Conservation (phyloP, 53 echinoderm and acorn worm genomes). For the Temnopleurus reevesii region DNA sequence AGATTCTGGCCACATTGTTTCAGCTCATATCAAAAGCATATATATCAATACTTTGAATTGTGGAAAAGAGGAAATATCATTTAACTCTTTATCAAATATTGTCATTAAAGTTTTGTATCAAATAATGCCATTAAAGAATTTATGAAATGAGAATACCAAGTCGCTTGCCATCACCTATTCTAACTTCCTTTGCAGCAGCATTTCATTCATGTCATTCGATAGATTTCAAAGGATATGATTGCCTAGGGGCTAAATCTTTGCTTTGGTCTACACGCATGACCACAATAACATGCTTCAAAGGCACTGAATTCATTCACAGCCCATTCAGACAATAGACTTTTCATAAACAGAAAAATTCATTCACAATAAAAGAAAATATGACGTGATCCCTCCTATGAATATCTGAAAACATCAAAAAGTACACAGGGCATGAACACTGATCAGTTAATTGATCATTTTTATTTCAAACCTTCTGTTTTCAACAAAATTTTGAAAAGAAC, state of each 20-base stretch:
- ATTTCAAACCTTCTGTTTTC: background rate
- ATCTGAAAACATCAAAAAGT: background rate
- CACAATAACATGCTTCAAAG: background rate
- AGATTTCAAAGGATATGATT: background rate
- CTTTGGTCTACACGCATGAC: background rate
- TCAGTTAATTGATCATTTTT: background rate
- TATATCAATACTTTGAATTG: no score
- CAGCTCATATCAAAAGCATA: no score
- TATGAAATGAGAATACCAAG: no score
- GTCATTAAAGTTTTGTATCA: no score
- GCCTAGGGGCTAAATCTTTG: conserved; percentile 12
- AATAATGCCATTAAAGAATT: no score
- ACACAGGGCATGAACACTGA: no score
- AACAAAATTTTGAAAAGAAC: background rate
- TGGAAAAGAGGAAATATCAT: background rate
- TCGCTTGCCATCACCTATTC: no score
- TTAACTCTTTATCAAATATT: background rate
- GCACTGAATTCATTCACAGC: background rate
- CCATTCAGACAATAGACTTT: no score
- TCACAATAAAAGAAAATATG: background rate
- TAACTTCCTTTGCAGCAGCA: no score
- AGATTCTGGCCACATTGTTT: no score
- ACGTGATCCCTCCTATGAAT: background rate
- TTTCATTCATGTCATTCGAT: no score
- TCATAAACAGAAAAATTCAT: no score